Percentiles rank a stretch among this genome's conserved stretches.
phyloP scores from a whole-genome alignment of 2,888 invertebrate species.

The Siphlonurus alternatus region DNA sequence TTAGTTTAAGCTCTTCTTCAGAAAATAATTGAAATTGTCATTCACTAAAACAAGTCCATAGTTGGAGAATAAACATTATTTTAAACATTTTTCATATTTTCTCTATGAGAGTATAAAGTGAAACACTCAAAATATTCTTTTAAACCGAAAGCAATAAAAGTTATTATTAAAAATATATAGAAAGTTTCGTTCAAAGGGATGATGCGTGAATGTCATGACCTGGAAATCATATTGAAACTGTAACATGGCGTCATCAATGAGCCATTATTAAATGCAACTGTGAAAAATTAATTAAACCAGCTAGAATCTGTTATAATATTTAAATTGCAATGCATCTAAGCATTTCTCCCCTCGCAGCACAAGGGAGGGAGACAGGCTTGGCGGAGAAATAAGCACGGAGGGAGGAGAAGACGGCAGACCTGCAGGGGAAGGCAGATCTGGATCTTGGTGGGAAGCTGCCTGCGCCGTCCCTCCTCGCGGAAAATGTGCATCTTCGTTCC shows the following conservation, averaged over 20 bases:
- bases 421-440: conserved; percentile 43
- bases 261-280: not conserved
- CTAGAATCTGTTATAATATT: not conserved
- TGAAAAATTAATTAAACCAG: not conserved
- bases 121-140: too few species aligned
- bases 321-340: not conserved
- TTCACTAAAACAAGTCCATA: too few species aligned
- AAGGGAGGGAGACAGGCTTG: not conserved
- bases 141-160: too few species aligned
- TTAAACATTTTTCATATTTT: too few species aligned
- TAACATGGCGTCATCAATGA: not conserved
- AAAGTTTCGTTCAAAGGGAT: not conserved
- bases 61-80: too few species aligned
- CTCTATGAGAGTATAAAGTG: too few species aligned
- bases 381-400: not conserved
- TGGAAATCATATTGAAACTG: not conserved
- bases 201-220: not conserved
- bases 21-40: too few species aligned
- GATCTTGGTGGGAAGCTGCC: conserved; percentile 45
- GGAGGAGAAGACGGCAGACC: conserved; percentile 24
- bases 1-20: too few species aligned
- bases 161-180: too few species aligned
- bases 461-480: conserved; percentile 43
- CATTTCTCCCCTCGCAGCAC: not conserved
- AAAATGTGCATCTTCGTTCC: conserved; percentile 48